These are phyloP conservation scores for Hermaeophaga mercurialis DNA, from an alignment of 2,888 invertebrate genomes.

Conservation along the genomic window DNA sequence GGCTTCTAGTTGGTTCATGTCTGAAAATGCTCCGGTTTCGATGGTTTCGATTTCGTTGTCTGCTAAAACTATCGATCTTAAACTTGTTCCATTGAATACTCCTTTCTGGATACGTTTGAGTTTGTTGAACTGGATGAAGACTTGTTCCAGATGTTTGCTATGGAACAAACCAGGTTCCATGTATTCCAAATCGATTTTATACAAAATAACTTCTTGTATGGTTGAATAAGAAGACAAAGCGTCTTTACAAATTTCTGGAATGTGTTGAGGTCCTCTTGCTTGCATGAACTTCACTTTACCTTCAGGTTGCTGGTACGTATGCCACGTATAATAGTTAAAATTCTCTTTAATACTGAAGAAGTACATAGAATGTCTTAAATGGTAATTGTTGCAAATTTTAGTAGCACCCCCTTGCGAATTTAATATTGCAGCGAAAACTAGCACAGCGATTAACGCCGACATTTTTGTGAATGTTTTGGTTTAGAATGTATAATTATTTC, in stretches of 20 bases:
- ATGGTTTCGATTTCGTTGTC: slow-evolving; percentile 33
- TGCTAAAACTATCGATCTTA: slow-evolving; percentile 32
- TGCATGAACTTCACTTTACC: slow-evolving; percentile 25
- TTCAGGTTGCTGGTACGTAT: slow-evolving; percentile 20
- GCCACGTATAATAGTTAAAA: slow-evolving; percentile 35
- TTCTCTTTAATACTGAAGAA: slow-evolving; percentile 26
- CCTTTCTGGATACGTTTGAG: slow-evolving; percentile 25
- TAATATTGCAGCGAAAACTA: background rate
- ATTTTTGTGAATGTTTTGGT: background rate
- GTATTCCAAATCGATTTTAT: slow-evolving; percentile 34
- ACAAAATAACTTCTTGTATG: slow-evolving; percentile 32
- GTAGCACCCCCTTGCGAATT: background rate
- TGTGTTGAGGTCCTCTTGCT: slow-evolving; percentile 11
- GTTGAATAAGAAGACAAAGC: slow-evolving; percentile 8
- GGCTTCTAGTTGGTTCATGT: slow-evolving; percentile 34
- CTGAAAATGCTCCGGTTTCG: slow-evolving; percentile 30
- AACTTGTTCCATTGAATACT: slow-evolving; percentile 33
- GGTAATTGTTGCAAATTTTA: slow-evolving; percentile 22
- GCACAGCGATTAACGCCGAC: background rate
- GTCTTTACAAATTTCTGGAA: slow-evolving; percentile 31
- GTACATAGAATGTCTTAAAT: slow-evolving; percentile 17
- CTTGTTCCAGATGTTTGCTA: slow-evolving; percentile 29
- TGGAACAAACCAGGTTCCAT: slow-evolving; percentile 38
- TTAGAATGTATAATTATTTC: background rate
- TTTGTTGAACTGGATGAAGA: slow-evolving; percentile 31